These are phyloP conservation scores for Spialia ferax DNA, from an alignment of 2,888 invertebrate species.

Conservation along the genomic window DNA sequence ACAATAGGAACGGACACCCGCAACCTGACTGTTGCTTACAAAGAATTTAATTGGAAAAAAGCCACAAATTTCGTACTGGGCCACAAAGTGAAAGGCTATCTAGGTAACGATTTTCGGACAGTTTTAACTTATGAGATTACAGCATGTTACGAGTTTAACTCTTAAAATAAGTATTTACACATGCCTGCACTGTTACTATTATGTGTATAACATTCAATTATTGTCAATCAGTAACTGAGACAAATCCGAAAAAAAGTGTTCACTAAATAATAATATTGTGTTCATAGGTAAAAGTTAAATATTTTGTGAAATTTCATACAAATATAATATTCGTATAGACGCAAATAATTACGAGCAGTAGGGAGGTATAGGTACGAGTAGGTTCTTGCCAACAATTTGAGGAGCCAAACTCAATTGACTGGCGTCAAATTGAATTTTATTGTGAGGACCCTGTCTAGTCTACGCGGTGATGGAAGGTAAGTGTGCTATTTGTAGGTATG, in stretches of 20 bases:
- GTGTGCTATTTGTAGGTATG: too few relatives aligned
- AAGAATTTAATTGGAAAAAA: conserved; percentile 18
- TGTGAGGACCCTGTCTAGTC: neutral
- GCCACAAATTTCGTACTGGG: neutral
- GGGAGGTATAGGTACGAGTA: too few relatives aligned
- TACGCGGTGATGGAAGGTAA: neutral
- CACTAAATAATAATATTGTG: too few relatives aligned
- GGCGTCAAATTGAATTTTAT: conserved; percentile 20
- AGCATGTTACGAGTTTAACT: neutral
- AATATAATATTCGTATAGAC: neutral
- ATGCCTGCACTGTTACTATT: too few relatives aligned
- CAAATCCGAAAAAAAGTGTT: too few relatives aligned
- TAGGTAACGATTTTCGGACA: too few relatives aligned
- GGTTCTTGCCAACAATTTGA: neutral
- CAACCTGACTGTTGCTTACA: conserved; percentile 5
- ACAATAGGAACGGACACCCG: conserved; percentile 11
- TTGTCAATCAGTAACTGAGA: too few relatives aligned
- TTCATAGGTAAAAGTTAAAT: too few relatives aligned
- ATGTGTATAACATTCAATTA: too few relatives aligned
- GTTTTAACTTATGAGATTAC: too few relatives aligned
- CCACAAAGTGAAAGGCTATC: neutral
- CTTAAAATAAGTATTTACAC: too few relatives aligned
- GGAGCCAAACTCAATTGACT: conserved; percentile 6
- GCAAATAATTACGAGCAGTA: too few relatives aligned
- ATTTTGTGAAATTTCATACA: neutral